phyloP scores from a whole-genome alignment of 2,797 vertebrate species.

The Aldrovandia affinis region DNA sequence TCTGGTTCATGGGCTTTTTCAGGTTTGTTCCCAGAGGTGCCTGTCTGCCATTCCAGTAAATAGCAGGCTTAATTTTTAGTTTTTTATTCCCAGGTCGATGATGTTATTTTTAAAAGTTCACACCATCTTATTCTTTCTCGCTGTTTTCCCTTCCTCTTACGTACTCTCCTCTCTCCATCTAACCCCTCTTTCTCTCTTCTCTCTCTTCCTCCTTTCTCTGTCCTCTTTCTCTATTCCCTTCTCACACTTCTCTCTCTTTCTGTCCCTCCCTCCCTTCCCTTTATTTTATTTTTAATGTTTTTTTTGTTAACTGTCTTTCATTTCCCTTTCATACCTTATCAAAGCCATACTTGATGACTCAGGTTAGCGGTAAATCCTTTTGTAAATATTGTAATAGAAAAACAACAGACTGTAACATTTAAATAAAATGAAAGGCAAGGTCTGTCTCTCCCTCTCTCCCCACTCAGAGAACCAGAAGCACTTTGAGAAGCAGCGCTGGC shows the following conservation, averaged over 20 bases:
- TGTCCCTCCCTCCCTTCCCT: not conserved
- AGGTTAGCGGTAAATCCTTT: not conserved
- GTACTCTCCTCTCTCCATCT: too few relatives aligned
- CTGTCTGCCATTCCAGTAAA: not conserved
- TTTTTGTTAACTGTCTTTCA: not conserved
- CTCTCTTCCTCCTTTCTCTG: not conserved
- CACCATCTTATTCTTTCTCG: not conserved
- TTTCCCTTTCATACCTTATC: too few relatives aligned
- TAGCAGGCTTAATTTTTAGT: not conserved
- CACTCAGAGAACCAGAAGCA: constrained; percentile 65
- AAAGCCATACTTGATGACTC: not conserved
- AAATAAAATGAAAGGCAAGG: not conserved
- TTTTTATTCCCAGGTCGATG: not conserved
- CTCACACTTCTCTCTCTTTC: not conserved
- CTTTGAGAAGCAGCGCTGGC: constrained; percentile 73
- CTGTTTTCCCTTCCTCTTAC: too few relatives aligned
- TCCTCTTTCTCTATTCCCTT: not conserved
- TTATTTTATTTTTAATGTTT: not conserved
- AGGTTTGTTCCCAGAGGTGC: not conserved
- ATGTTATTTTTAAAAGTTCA: not conserved
- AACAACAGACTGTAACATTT: not conserved
- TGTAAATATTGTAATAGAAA: not conserved
- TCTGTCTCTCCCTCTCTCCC: not conserved
- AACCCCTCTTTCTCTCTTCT: not conserved
- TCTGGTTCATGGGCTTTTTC: not conserved